These are phyloP conservation scores for Euzetes globulus DNA, from an alignment of 2,888 invertebrate genomes.

Conservation along the genomic window DNA sequence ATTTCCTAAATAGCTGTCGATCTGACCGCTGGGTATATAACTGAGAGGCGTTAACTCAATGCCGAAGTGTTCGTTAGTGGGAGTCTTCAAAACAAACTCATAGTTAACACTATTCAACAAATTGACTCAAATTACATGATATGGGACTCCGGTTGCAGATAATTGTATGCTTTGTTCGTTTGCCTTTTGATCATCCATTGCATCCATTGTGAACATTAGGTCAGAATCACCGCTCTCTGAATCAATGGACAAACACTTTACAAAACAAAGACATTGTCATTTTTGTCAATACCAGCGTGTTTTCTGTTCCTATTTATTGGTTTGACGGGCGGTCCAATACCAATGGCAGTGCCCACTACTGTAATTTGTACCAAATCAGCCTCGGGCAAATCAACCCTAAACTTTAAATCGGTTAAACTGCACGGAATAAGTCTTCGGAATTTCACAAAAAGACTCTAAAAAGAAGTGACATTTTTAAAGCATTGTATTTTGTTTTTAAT, in stretches of 20 bases:
- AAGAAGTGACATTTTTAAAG: background rate
- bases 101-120: background rate
- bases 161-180: slow-evolving; percentile 13
- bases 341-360: slow-evolving; percentile 35
- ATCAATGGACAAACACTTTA: slow-evolving; percentile 29
- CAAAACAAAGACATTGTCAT: background rate
- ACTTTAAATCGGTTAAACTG: slow-evolving; percentile 69
- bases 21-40: slow-evolving; percentile 66
- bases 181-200: slow-evolving; percentile 35
- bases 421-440: slow-evolving; percentile 78
- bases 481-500: too few relatives aligned
- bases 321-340: slow-evolving; percentile 30
- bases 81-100: slow-evolving; percentile 31
- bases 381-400: slow-evolving; percentile 77
- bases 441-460: slow-evolving; percentile 71
- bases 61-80: slow-evolving; percentile 50
- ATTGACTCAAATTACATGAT: slow-evolving; percentile 24
- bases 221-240: slow-evolving; percentile 38
- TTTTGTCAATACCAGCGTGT: slow-evolving; percentile 19
- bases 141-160: background rate
- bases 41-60: slow-evolving; percentile 74
- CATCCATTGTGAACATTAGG: slow-evolving; percentile 42
- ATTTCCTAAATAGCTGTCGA: slow-evolving; percentile 76
- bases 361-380: slow-evolving; percentile 37
- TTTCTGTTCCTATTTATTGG: background rate